Base-by-base conservation (phyloP, 1,140 invertebrate genomes). In the Drosophila kohkoa region DNA sequence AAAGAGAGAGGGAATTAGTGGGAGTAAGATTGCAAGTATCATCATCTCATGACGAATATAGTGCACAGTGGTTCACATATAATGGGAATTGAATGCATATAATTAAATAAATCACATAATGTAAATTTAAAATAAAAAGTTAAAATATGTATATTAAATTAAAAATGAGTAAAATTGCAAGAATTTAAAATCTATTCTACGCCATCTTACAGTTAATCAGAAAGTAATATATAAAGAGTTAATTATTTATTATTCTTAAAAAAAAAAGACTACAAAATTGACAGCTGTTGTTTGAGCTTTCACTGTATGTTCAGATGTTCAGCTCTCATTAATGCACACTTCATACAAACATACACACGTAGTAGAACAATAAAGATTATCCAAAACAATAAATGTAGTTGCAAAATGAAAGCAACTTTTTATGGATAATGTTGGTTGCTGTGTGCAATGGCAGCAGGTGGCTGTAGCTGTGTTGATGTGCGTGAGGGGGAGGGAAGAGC, bases 361-460 rank as follows among this genome's bases (percentile, higher is more conserved):
- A 7, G n/a, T 8, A 55, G 3, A 35, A 16, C 15, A 41, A 41
- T 57, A 41, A 41, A 57, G 54, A 57, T 57, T 3, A 57, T 57
- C 35, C 7, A 43, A 57, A 43, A 5, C 60, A 43, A 28, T 16
- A 16, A 20, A 28, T 46, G 8, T 55, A 4, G 71, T 68, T 62
- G 57, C 41, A 74, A 49, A 48, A 49, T 69, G 57, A 57, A 67
- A 66, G 45, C 55, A 54, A 43, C 13, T 43, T 48, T 49, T 57
- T 38, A 7, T 49, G 54, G 16, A 38, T 16, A 38, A 38, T 52
- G 54, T 48, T 74, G 15, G 3, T 46, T 60, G 25, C 38, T 38
- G 28, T 59, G 11, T 68, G 48, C 30, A 28, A 2, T 43, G 58
- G 54, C 54, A 76, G 68, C 73, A 76, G 73, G 73, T 76, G 59